Conservation (phyloP, 2,888 invertebrate genomes). For the Deilephila porcellus region DNA sequence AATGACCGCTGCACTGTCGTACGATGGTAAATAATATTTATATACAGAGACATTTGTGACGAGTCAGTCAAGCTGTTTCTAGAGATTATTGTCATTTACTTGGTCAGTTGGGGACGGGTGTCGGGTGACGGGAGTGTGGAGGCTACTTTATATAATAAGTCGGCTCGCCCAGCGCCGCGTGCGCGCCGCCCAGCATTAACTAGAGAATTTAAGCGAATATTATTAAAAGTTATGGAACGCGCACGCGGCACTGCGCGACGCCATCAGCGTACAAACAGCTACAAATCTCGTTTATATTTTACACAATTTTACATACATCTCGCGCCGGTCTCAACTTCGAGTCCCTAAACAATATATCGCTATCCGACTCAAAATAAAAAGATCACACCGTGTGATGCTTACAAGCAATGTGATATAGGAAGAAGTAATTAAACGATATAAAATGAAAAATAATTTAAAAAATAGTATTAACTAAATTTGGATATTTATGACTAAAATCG, state of each 20-base stretch:
- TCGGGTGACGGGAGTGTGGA: conserved; percentile 49
- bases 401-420: conserved; percentile 70
- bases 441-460: conserved; percentile 69
- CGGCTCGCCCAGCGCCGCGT: conserved; percentile 47
- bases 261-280: conserved; percentile 50
- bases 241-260: conserved; percentile 51
- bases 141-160: conserved; percentile 49
- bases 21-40: conserved; percentile 20
- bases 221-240: conserved; percentile 42
- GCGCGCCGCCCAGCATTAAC: conserved; percentile 48
- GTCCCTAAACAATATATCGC: conserved; percentile 50
- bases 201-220: conserved; percentile 52
- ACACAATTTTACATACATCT: conserved; percentile 60
- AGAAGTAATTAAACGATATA: conserved; percentile 66
- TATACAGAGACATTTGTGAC: conserved; percentile 42
- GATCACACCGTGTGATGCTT: conserved; percentile 78
- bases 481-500: conserved; percentile 84
- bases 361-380: conserved; percentile 68
- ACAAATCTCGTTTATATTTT: conserved; percentile 58
- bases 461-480: conserved; percentile 83
- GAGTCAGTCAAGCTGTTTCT: conserved; percentile 72
- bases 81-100: conserved; percentile 82
- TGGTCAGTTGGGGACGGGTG: conserved; percentile 73
- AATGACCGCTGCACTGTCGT: conserved; percentile 23
- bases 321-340: conserved; percentile 18